These are phyloP conservation scores for Zosterops japonicus DNA, from an alignment of 2,113 vertebrate genomes.

Conservation along the genomic window DNA sequence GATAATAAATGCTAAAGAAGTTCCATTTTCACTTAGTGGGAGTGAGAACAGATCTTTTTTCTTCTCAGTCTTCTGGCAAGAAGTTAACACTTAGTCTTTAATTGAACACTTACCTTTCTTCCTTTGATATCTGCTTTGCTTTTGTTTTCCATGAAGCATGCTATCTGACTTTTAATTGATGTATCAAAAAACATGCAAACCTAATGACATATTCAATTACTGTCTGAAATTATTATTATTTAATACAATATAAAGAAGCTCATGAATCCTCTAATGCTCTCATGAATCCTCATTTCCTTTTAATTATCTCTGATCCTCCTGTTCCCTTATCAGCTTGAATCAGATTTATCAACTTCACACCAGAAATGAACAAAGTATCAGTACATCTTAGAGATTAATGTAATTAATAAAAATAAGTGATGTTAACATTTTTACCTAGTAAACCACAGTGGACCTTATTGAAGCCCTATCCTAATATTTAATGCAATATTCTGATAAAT, in stretches of 20 bases:
- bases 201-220: background rate
- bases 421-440: background rate
- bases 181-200: background rate
- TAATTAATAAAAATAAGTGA: background rate
- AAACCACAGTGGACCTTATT: background rate
- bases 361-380: background rate
- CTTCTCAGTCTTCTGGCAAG: background rate
- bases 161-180: background rate
- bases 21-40: background rate
- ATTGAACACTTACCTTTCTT: background rate
- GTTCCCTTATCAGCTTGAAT: constrained; percentile 1
- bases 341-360: background rate
- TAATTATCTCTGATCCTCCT: background rate
- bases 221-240: background rate
- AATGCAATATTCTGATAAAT: background rate
- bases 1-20: background rate
- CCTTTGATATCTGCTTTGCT: background rate
- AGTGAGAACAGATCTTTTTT: background rate
- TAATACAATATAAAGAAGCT: background rate
- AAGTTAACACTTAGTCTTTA: background rate
- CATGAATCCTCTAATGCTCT: background rate
- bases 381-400: background rate
- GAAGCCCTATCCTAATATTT: background rate
- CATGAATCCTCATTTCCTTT: background rate
- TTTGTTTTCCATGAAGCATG: background rate